Percentiles rank a stretch among this genome's conserved stretches.
Evolutionary conservation across 37 sponge, comb jelly and placozoan species (phyloP).

Genomic region (Eunapius fragilis): DNA sequence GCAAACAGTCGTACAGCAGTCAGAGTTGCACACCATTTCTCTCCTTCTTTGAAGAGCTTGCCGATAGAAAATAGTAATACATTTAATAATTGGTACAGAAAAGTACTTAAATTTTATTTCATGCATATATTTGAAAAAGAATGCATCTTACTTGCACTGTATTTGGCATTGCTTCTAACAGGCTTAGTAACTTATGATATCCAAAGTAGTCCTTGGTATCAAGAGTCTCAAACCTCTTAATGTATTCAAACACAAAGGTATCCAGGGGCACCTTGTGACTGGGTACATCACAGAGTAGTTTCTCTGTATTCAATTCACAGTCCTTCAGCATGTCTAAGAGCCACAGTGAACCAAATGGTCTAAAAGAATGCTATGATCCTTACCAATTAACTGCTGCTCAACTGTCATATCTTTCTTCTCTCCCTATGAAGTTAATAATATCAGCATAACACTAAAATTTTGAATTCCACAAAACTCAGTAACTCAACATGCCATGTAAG

Average conservation of each 20-base stretch:
- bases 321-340: conserved; percentile 1
- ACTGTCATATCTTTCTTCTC: too few species aligned
- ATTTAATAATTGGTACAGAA: neutral
- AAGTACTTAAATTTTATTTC: neutral
- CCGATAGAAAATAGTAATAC: too few species aligned
- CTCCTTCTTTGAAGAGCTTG: conserved; percentile 9
- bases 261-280: conserved; percentile 30
- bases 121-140: neutral
- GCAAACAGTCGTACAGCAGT: conserved; percentile 31
- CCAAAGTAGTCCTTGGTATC: conserved; percentile 44
- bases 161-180: conserved; percentile 38
- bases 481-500: too few species aligned
- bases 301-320: conserved; percentile 34
- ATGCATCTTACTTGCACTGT: neutral
- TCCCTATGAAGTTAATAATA: too few species aligned
- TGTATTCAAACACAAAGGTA: conserved; percentile 34
- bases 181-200: conserved; percentile 44
- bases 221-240: conserved; percentile 28
- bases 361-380: too few species aligned
- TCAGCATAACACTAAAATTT: too few species aligned
- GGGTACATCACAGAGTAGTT: conserved; percentile 24
- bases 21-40: conserved; percentile 19
- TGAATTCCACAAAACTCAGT: too few species aligned
- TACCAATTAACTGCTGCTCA: too few species aligned
- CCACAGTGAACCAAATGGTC: too few species aligned